Percentiles rank a stretch among this genome's conserved stretches.
Evolutionary conservation across 1,140 invertebrate genomes (phyloP).

Genomic region (Dendrolimus punctatus): DNA sequence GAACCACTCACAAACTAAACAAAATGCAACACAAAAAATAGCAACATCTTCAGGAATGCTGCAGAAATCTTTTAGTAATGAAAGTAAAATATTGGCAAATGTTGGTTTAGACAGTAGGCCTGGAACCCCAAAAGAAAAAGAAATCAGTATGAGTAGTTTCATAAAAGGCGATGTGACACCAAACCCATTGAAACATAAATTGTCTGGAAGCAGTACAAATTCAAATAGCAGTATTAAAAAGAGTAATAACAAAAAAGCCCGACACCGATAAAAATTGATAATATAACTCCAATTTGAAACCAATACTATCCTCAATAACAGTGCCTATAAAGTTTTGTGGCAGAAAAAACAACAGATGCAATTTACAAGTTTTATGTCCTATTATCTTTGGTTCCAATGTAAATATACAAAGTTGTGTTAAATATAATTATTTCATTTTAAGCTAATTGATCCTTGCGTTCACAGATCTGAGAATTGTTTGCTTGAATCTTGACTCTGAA

Average conservation of each 20-base stretch:
- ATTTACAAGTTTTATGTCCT: constrained; percentile 5
- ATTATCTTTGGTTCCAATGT: constrained; percentile 20
- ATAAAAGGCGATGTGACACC: constrained; percentile 64
- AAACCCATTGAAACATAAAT: constrained; percentile 73
- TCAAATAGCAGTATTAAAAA: constrained; percentile 74
- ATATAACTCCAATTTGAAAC: no score
- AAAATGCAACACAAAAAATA: constrained; percentile 65
- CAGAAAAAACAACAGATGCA: not conserved
- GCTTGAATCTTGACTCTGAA: constrained; percentile 60
- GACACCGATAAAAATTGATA: constrained; percentile 73
- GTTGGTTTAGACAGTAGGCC: constrained; percentile 62
- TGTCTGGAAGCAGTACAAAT: constrained; percentile 63
- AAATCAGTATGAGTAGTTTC: constrained; percentile 46
- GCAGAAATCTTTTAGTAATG: constrained; percentile 71
- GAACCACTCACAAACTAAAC: constrained; percentile 44
- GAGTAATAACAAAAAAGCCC: constrained; percentile 79
- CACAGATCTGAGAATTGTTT: constrained; percentile 40
- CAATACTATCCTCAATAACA: no score
- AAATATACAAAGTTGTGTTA: constrained; percentile 19
- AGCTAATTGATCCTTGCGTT: constrained; percentile 35
- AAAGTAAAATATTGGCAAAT: constrained; percentile 55
- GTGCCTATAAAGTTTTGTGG: not conserved
- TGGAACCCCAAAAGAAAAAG: constrained; percentile 71
- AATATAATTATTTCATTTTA: constrained; percentile 11
- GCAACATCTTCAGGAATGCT: constrained; percentile 66